These are phyloP conservation scores for Eupithecia subfuscata DNA, from an alignment of 2,888 invertebrate species.

Conservation along the genomic window DNA sequence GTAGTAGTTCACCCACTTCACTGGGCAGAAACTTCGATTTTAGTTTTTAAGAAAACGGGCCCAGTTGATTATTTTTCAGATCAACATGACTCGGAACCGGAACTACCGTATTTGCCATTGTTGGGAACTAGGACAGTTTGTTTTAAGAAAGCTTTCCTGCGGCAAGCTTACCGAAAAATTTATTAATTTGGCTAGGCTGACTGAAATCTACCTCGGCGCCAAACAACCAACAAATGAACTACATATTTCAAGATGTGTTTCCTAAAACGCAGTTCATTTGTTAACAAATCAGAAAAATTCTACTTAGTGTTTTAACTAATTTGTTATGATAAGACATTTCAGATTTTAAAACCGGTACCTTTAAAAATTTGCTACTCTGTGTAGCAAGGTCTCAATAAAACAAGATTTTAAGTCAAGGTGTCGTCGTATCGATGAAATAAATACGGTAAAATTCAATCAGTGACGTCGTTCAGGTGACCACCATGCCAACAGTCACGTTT, in stretches of 20 bases:
- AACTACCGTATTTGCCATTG: background rate
- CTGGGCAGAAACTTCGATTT: too few species aligned
- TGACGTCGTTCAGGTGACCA: background rate
- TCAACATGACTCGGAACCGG: background rate
- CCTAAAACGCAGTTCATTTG: background rate
- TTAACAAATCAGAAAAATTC: background rate
- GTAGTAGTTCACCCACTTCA: too few species aligned
- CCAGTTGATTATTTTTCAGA: background rate
- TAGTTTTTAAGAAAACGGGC: too few species aligned
- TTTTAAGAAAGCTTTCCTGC: background rate
- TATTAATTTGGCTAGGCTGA: background rate
- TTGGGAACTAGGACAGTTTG: background rate
- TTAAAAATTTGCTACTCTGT: background rate
- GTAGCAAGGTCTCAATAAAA: background rate
- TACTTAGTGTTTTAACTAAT: background rate
- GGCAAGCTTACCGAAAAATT: background rate
- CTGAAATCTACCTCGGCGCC: background rate
- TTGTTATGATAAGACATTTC: background rate
- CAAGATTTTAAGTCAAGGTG: background rate
- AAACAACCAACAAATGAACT: too few species aligned
- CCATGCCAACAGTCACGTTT: background rate
- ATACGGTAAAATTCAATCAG: background rate
- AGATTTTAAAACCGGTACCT: conserved; percentile 1
- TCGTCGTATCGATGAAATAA: background rate
- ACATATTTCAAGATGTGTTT: too few species aligned